Percentiles rank a stretch among this genome's conserved stretches.
Conservation (phyloP, 2,113 vertebrate species). For the Lamprologus tigripictilis region DNA sequence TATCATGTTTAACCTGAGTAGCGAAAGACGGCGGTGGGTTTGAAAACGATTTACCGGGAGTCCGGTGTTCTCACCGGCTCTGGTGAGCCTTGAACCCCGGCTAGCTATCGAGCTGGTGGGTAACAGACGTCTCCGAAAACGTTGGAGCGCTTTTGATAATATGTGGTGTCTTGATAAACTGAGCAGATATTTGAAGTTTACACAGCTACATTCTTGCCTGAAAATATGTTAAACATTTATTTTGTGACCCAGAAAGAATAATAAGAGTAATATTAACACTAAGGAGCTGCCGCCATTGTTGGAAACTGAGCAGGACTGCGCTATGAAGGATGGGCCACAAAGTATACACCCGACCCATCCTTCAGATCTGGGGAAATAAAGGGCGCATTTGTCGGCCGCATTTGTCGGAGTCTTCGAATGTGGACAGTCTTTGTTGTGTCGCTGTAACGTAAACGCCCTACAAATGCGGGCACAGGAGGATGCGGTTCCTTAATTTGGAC, state of each 20-base stretch:
- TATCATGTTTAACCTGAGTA: background rate
- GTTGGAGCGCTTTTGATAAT: too few relatives aligned
- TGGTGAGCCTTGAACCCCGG: too few relatives aligned
- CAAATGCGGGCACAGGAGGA: background rate
- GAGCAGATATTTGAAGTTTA: background rate
- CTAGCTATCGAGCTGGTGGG: fast-evolving
- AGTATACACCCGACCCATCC: background rate
- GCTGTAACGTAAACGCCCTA: background rate
- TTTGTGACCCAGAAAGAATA: background rate
- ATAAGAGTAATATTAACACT: background rate
- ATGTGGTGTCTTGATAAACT: too few relatives aligned
- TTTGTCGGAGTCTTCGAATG: background rate
- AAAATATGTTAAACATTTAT: background rate
- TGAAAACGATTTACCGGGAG: fast-evolving
- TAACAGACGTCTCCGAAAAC: too few relatives aligned
- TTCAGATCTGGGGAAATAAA: background rate
- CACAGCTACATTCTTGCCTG: fast-evolving
- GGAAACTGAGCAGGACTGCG: background rate
- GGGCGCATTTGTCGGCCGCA: background rate
- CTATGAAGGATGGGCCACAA: background rate
- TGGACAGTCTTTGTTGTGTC: background rate
- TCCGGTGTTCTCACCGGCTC: fast-evolving
- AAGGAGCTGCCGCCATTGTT: background rate
- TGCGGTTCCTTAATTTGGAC: background rate
- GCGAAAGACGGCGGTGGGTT: fast-evolving